These are phyloP conservation scores for Helogale parvula DNA, from an alignment of 2,113 vertebrate genomes.

Conservation along the genomic window DNA sequence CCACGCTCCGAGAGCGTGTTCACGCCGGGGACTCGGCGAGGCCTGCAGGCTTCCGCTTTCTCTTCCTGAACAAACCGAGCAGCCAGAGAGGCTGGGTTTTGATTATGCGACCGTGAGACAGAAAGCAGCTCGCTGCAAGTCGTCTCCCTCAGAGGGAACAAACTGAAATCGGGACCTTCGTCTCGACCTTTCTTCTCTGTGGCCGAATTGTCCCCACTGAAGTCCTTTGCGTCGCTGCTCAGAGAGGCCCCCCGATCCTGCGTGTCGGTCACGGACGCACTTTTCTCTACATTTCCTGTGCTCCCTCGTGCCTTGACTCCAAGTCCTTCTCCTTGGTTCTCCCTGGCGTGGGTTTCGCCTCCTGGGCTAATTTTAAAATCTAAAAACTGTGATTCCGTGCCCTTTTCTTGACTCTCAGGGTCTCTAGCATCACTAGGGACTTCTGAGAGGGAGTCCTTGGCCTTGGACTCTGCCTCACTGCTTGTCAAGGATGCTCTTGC, in stretches of 20 bases:
- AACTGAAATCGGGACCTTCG: no score
- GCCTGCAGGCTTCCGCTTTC: background rate
- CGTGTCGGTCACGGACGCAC: fast-evolving
- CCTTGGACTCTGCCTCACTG: background rate
- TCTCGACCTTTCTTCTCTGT: background rate
- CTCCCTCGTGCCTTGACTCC: background rate
- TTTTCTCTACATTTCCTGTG: background rate
- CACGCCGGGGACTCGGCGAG: background rate
- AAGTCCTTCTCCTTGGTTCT: background rate
- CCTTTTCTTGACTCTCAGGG: background rate
- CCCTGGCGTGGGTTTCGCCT: background rate
- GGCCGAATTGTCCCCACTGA: background rate
- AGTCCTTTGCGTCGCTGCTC: fast-evolving
- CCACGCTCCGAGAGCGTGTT: background rate
- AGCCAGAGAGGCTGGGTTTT: background rate
- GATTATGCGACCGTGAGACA: background rate
- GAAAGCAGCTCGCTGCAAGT: fast-evolving
- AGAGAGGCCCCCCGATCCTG: background rate
- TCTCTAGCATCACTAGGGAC: background rate
- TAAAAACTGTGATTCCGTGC: background rate
- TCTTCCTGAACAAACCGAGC: background rate
- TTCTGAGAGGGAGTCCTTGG: fast-evolving
- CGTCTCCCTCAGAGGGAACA: background rate
- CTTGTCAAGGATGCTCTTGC: constrained; percentile 1
- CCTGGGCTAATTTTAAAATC: background rate